Conservation (phyloP, 2,113 vertebrate genomes). For the Cephalopterus ornatus region DNA sequence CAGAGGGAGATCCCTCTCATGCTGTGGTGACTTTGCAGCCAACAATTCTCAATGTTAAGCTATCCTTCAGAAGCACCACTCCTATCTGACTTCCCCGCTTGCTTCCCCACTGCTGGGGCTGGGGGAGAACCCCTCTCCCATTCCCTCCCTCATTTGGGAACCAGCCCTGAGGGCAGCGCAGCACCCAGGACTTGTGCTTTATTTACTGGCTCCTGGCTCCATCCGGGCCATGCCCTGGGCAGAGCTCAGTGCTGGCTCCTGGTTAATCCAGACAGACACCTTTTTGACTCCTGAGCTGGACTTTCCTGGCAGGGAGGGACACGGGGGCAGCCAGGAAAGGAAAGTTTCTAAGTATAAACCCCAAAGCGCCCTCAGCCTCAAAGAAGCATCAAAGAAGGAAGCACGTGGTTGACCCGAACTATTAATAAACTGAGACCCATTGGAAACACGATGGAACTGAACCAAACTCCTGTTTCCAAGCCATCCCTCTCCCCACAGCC, state of each 20-base stretch:
- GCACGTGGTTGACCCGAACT: not conserved
- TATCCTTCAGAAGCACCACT: not conserved
- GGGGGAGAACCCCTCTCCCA: not conserved
- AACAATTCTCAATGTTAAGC: not conserved
- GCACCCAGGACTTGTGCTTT: not conserved
- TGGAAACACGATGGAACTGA: not conserved
- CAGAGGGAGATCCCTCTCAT: not conserved
- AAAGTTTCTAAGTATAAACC: slow-evolving; percentile 18
- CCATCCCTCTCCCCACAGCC: not conserved
- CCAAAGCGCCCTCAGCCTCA: not conserved
- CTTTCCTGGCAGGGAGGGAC: not conserved
- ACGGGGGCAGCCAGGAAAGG: not conserved
- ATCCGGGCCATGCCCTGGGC: not conserved
- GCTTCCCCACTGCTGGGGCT: not conserved
- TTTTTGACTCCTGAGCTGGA: not conserved
- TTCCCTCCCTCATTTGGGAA: not conserved
- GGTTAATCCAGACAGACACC: not conserved
- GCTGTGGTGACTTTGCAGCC: not conserved
- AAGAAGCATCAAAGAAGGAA: not conserved
- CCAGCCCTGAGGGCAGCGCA: not conserved
- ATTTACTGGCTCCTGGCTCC: not conserved
- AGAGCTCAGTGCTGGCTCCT: not conserved
- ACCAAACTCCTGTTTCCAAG: not conserved
- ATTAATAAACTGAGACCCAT: not conserved
- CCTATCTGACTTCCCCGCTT: not conserved